These are phyloP conservation scores for Molossus molossus DNA, from an alignment of 2,797 vertebrate species.

Conservation along the genomic window DNA sequence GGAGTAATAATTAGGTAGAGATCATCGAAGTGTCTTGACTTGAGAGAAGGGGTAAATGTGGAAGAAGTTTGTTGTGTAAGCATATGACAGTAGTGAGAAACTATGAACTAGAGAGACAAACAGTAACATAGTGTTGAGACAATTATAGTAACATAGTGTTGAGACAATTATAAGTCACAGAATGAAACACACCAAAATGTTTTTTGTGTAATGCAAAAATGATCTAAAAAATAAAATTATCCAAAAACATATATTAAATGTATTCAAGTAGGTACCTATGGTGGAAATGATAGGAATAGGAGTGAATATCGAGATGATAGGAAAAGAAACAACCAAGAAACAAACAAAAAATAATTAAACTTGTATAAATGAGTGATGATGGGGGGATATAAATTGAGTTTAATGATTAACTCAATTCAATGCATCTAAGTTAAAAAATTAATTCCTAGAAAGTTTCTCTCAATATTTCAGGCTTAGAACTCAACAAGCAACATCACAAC, in stretches of 20 bases:
- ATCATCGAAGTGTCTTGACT: neutral
- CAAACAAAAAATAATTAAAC: neutral
- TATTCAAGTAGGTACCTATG: neutral
- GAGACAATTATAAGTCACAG: neutral
- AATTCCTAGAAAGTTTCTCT: neutral
- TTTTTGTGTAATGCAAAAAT: neutral
- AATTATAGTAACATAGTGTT: neutral
- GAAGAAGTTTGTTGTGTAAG: neutral
- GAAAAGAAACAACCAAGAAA: neutral
- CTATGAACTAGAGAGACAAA: neutral
- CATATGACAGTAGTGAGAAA: neutral
- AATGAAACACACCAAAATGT: neutral
- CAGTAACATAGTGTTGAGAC: neutral
- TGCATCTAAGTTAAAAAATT: neutral
- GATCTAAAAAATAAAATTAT: neutral
- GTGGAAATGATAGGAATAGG: neutral
- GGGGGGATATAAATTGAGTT: neutral
- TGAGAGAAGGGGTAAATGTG: neutral
- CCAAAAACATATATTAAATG: neutral
- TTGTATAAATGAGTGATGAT: neutral
- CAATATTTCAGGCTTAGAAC: conserved; percentile 15
- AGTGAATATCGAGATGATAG: neutral
- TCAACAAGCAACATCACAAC: neutral
- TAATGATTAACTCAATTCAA: neutral
- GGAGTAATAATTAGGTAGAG: neutral